Base-by-base conservation (phyloP, 2,113 vertebrate species). In the Ictidomys tridecemlineatus region DNA sequence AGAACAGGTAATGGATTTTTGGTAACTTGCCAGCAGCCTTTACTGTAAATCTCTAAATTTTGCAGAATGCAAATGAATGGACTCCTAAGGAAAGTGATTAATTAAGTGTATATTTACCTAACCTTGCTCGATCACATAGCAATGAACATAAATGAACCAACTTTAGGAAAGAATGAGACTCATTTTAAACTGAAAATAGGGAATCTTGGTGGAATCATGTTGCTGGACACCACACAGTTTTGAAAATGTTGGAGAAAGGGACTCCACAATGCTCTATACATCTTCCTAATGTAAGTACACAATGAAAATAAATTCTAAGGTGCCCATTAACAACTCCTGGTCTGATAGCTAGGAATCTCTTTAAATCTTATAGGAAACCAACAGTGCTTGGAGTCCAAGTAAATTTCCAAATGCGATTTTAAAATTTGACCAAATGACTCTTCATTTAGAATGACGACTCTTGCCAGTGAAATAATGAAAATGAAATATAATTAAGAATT, bases 351-450 rank as follows among this genome's bases (percentile, higher is more conserved):
- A 84, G 20, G 34, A 58, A 77, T 85, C 63, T 37, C 9, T 85
- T 67, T 53, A 17, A 89, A 30, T 80, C 14, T 85, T 89, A 8
- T 37, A 61, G 34, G 37, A 82, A 93, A 96, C 69, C 70, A 65
- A 82, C 5, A 37, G 3, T 48, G 4, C 61, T 42, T 92, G 69
- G 77, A 86, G 22, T 72, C 17, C 22, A 93, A 80, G 73, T 65
- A 48, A 70, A 77, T 90, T 53, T 34, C 8, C 42, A 83, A 37
- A 53, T 69, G 30, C 58, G 5, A 42, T 69, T 96, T 90, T 84
- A n/a, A 85, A 86, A 94, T 74, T 3, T 94, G 65, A 87, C 20
- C 94, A 63, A 88, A 74, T 84, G 32, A 34, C 7, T 65, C 28
- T 82, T 76, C 4, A 87, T 51, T 96, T 96, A 58, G 58, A 76